These are phyloP conservation scores for Rhineura floridana DNA, from an alignment of 2,113 vertebrate species.

Conservation along the genomic window DNA sequence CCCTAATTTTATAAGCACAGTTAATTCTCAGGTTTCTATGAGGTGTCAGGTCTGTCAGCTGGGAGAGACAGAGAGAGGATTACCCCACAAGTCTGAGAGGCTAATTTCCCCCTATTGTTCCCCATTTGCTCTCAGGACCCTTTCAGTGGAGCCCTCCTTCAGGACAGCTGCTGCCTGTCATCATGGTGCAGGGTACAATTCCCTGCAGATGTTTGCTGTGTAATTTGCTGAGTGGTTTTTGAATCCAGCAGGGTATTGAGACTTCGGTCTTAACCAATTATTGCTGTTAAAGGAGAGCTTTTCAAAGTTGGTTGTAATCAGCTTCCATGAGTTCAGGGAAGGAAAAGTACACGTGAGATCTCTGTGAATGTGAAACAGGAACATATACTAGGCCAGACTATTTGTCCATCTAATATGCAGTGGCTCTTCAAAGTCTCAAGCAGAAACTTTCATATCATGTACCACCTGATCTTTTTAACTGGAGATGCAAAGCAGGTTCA, in stretches of 20 bases:
- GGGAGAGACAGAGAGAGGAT: conserved; percentile 42
- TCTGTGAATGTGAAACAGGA: not conserved
- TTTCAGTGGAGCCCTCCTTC: conserved; percentile 52
- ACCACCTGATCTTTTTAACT: not conserved
- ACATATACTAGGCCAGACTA: not conserved
- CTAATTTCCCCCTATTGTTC: conserved; percentile 9
- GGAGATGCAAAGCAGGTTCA: not conserved
- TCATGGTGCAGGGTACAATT: conserved; percentile 12
- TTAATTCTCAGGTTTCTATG: conserved; percentile 55
- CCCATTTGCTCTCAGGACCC: conserved; percentile 40
- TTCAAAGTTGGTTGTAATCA: not conserved
- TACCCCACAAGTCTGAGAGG: conserved; percentile 45
- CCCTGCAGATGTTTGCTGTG: not conserved
- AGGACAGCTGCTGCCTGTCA: conserved; percentile 54
- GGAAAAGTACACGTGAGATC: not conserved
- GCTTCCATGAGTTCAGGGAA: not conserved
- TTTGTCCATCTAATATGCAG: not conserved
- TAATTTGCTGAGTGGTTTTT: conserved; percentile 39
- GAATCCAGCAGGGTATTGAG: not conserved
- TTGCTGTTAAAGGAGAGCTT: conserved; percentile 13
- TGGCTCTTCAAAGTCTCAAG: not conserved
- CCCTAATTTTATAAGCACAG: conserved; percentile 8
- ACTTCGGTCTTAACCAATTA: conserved; percentile 20
- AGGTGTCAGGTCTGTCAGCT: conserved; percentile 63
- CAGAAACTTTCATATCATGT: not conserved